Base-by-base conservation (phyloP, 2,888 invertebrate species). In the Apamea monoglypha region DNA sequence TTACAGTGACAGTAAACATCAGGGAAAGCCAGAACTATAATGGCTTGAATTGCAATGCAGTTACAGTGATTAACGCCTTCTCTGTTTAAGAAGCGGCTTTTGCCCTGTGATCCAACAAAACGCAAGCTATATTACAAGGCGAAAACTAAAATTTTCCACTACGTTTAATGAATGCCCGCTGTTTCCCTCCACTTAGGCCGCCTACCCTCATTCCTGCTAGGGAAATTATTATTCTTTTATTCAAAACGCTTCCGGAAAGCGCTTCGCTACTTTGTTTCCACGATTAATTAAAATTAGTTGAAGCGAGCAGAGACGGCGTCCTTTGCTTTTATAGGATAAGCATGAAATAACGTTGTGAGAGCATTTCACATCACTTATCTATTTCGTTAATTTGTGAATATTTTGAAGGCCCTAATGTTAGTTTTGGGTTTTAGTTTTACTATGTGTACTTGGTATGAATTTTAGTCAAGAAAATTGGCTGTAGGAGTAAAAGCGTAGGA, bases 281-380 rank as follows among this genome's bases (percentile, higher is more conserved):
- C 94, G 94, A 95, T 95, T 96, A 96, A 96, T 96, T 95, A 95
- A 95, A 95, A 95, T 95, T 95, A 95, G 95, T 93, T 92, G 90
- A 90, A 91, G 91, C 90, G 88, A 83, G 80, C 91, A 90, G 90
- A 88, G 91, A 91, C 87, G 88, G 83, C 89, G 90, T 88, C 88
- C 86, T 82, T 89, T 88, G 89, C 91, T 91, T 91, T 91, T 92
- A 90, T 86, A 87, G 88, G 88, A 88, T 78, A 79, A 82, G 78
- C 76, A 72, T 53, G 56, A 76, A 89, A 90, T 87, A 88, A 87
- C 72, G 81, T 75, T 76, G 78, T 59, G 78, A 76, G 73, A 79
- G 61, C 67, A 63, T 79, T 88, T 75, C 81, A 74, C 79, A 79
- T 78, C 78, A 83, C 79, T 83, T 74, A 73, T 81, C 85, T 64